Percentiles rank a stretch among this genome's conserved stretches.
phyloP scores from a whole-genome alignment of 2,888 invertebrate species.

The Macrosiphum euphorbiae region DNA sequence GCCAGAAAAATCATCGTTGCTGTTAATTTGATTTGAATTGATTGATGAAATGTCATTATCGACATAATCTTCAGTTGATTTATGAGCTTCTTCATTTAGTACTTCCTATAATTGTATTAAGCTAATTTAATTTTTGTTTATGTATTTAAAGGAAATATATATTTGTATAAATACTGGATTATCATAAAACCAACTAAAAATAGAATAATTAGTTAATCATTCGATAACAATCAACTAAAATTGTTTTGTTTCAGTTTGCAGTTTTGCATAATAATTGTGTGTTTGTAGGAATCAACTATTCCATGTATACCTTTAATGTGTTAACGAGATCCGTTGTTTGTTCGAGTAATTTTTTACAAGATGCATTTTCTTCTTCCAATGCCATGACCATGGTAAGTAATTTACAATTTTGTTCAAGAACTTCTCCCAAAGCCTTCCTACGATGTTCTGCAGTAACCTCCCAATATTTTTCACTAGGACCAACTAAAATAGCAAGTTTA shows the following conservation, averaged over 20 bases:
- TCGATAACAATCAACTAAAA: not conserved
- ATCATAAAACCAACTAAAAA: not conserved
- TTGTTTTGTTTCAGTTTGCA: not conserved
- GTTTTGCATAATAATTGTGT: not conserved
- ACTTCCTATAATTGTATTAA: constrained; percentile 34
- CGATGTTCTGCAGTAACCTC: constrained; percentile 81
- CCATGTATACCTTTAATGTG: constrained; percentile 76
- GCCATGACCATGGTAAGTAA: constrained; percentile 72
- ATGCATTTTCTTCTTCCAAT: constrained; percentile 77
- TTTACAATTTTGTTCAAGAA: constrained; percentile 80
- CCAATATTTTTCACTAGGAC: constrained; percentile 75
- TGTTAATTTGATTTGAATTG: not conserved
- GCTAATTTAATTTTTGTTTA: not conserved
- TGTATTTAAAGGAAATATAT: not conserved
- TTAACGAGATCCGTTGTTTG: constrained; percentile 82
- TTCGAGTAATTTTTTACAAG: constrained; percentile 80
- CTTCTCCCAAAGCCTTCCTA: constrained; percentile 79
- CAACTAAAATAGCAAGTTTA: constrained; percentile 6
- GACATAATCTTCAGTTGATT: not conserved
- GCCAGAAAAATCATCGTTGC: not conserved
- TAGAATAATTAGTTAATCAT: not conserved
- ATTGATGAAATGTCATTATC: not conserved
- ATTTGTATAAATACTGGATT: not conserved
- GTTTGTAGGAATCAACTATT: not conserved
- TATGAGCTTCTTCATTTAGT: not conserved